phyloP scores from a whole-genome alignment of 2,113 vertebrate species.

The Cariama cristata region DNA sequence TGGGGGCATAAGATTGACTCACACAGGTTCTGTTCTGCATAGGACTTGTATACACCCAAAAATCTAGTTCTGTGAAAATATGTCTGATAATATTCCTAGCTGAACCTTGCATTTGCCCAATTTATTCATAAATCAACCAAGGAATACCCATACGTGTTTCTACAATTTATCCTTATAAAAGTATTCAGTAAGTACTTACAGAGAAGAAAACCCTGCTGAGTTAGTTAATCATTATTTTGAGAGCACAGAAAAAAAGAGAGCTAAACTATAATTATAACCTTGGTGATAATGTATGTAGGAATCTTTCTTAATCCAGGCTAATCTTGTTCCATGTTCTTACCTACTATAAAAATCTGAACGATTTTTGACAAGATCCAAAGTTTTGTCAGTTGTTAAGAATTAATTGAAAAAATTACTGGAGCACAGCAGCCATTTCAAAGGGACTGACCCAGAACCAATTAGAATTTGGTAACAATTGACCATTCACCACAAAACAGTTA shows the following conservation, averaged over 20 bases:
- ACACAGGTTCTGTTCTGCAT: not conserved
- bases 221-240: constrained; percentile 50
- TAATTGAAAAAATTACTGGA: constrained; percentile 88
- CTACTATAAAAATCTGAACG: constrained; percentile 74
- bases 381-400: constrained; percentile 86
- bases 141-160: not conserved
- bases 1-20: not conserved
- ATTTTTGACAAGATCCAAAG: constrained; percentile 83
- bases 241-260: constrained; percentile 7
- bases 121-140: not conserved
- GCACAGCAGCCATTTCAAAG: constrained; percentile 78
- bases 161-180: not conserved
- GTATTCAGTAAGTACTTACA: not conserved
- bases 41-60: not conserved
- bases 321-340: constrained; percentile 50
- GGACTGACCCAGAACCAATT: constrained; percentile 88
- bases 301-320: constrained; percentile 42
- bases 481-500: constrained; percentile 79
- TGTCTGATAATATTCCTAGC: not conserved
- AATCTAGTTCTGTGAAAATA: not conserved
- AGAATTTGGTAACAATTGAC: constrained; percentile 85
- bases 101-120: not conserved
- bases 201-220: constrained; percentile 37
- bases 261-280: constrained; percentile 51
- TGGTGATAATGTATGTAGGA: constrained; percentile 25